Evolutionary conservation across 1,140 invertebrate species (phyloP).

Genomic region (Eupristina koningsbergeri): DNA sequence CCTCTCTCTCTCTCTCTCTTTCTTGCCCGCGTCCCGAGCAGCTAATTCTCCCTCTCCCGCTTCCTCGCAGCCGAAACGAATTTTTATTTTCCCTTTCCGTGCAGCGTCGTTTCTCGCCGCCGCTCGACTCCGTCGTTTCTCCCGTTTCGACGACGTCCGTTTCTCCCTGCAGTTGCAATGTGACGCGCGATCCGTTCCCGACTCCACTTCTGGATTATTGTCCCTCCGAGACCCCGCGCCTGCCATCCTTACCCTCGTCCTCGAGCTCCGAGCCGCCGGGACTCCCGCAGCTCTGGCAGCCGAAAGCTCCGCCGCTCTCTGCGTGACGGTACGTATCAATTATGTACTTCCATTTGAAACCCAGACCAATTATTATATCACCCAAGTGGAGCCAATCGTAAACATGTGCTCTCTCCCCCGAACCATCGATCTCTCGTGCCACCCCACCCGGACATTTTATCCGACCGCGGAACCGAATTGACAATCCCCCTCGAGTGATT

Average conservation of each 20-base stretch:
- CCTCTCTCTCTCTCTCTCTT: conserved; percentile 3
- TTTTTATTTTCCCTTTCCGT: conserved; percentile 38
- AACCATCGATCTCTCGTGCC: too few relatives aligned
- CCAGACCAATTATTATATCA: too few relatives aligned
- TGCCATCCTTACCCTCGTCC: background rate
- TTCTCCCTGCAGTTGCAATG: conserved; percentile 4
- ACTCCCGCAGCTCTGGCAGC: too few relatives aligned
- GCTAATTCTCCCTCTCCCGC: background rate
- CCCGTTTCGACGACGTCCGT: background rate
- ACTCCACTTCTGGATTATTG: background rate
- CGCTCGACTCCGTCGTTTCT: conserved; percentile 1
- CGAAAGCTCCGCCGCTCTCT: background rate
- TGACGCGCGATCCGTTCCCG: conserved; percentile 1
- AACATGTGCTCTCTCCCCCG: background rate
- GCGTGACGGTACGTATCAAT: background rate
- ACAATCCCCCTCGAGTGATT: too few relatives aligned
- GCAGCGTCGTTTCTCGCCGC: background rate
- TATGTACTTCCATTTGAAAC: background rate
- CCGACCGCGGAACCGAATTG: too few relatives aligned
- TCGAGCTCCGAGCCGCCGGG: too few relatives aligned
- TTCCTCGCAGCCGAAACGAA: conserved; percentile 9
- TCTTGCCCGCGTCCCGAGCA: background rate
- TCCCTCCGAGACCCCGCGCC: background rate
- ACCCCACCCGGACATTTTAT: too few relatives aligned
- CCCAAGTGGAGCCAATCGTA: background rate